phyloP scores from a whole-genome alignment of 2,797 vertebrate species.

The Anguilla marmorata region DNA sequence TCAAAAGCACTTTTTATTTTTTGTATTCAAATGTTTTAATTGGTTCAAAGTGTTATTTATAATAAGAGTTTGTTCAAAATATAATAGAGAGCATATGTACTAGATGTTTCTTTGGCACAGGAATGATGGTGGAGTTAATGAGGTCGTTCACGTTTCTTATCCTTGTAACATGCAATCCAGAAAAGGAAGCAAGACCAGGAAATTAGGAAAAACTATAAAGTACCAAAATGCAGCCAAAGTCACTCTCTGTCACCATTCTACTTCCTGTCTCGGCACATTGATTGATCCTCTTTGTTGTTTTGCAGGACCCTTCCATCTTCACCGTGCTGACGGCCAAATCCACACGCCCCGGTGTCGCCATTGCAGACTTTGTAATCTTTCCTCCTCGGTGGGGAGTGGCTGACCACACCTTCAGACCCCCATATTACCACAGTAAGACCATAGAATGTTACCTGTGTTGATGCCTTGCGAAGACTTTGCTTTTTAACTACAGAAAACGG shows the following conservation, averaged over 20 bases:
- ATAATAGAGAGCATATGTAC: too few species aligned
- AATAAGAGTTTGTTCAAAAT: too few species aligned
- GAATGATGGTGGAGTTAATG: too few species aligned
- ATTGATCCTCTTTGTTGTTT: conserved; percentile 30
- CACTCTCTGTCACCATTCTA: background rate
- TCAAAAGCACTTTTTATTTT: too few species aligned
- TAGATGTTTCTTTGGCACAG: too few species aligned
- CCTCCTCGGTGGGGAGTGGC: conserved; percentile 94
- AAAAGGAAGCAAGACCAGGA: too few species aligned
- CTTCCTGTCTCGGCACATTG: background rate
- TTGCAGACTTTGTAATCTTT: conserved; percentile 97
- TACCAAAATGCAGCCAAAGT: background rate
- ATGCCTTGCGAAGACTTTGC: background rate
- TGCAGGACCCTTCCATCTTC: conserved; percentile 96
- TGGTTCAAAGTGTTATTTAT: too few species aligned
- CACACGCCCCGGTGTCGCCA: conserved; percentile 84
- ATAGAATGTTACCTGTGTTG: background rate
- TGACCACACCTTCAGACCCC: conserved; percentile 90
- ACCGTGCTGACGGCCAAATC: conserved; percentile 96
- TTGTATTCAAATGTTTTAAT: too few species aligned
- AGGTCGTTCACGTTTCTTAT: too few species aligned
- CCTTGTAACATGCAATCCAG: too few species aligned
- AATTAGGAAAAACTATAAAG: too few species aligned
- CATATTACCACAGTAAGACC: conserved; percentile 93
- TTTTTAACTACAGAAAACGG: background rate